phyloP scores from a whole-genome alignment of 1,140 invertebrate species.

The Gryllus bimaculatus region DNA sequence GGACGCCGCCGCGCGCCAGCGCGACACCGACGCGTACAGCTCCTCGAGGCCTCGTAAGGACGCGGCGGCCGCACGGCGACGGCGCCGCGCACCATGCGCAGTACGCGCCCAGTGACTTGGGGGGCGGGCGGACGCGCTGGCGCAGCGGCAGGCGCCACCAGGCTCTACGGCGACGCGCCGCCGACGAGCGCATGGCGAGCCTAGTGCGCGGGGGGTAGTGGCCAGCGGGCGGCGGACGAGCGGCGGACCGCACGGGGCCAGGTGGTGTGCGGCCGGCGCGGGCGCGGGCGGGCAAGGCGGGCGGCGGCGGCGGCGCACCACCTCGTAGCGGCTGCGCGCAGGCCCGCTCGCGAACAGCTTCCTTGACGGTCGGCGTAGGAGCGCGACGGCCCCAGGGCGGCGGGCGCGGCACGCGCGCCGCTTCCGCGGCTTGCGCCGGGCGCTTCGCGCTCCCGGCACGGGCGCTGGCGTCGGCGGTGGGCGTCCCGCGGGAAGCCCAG shows the following conservation, averaged over 20 bases:
- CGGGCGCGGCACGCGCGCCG: neutral
- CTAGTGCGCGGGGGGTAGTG: constrained; percentile 29
- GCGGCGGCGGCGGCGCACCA: constrained; percentile 29
- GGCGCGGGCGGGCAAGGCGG: constrained; percentile 38
- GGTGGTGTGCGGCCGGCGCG: constrained; percentile 52
- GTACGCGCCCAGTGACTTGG: constrained; percentile 57
- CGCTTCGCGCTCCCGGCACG: neutral
- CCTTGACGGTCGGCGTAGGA: constrained; percentile 65
- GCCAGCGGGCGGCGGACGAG: constrained; percentile 34
- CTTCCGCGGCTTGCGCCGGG: neutral
- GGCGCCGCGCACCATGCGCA: constrained; percentile 56
- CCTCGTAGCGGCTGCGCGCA: constrained; percentile 30
- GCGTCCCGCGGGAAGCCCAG: neutral
- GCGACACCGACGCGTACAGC: constrained; percentile 15
- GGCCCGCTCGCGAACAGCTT: constrained; percentile 61
- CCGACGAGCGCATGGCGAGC: no score
- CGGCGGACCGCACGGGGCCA: constrained; percentile 64
- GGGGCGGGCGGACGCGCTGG: constrained; percentile 49
- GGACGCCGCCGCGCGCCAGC: neutral
- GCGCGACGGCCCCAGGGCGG: constrained; percentile 43
- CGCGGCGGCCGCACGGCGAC: no score
- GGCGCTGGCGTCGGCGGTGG: neutral
- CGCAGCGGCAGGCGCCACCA: no score
- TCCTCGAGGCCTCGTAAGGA: constrained; percentile 57
- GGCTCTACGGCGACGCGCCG: constrained; percentile 51